These are phyloP conservation scores for Archips xylosteana DNA, from an alignment of 2,888 invertebrate species.

Conservation along the genomic window DNA sequence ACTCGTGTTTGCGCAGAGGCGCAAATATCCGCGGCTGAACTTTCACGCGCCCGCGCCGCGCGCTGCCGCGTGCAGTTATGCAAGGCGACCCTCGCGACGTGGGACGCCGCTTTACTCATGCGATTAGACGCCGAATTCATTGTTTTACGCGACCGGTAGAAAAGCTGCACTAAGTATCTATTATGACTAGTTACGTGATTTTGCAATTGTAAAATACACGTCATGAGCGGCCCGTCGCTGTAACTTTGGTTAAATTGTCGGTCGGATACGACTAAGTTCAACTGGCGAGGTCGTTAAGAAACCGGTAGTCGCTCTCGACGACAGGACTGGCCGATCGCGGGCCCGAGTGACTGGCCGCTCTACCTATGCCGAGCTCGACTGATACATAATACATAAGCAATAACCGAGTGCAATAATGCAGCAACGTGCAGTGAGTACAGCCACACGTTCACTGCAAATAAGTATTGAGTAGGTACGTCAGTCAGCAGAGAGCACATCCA, in stretches of 20 bases:
- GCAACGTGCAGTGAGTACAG: no score
- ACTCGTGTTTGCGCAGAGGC: conserved; percentile 5
- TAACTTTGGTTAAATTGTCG: neutral
- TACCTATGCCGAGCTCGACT: neutral
- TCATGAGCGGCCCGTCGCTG: neutral
- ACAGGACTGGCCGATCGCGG: neutral
- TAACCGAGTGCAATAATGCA: neutral
- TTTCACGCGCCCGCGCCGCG: conserved; percentile 10
- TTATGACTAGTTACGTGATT: conserved; percentile 25
- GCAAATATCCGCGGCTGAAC: neutral
- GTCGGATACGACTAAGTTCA: conserved; percentile 1
- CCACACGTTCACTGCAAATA: no score
- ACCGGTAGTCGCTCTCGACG: conserved; percentile 3
- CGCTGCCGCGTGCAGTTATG: conserved; percentile 18
- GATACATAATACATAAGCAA: neutral
- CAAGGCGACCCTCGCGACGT: conserved; percentile 32
- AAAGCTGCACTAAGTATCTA: conserved; percentile 18
- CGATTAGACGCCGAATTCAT: conserved; percentile 21
- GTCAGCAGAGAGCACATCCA: no score
- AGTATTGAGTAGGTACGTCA: no score
- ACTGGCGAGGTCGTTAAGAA: conserved; percentile 5
- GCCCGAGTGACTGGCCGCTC: neutral
- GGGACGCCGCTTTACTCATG: neutral
- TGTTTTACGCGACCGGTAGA: conserved; percentile 27
- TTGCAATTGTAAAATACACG: neutral